A percentile compares a stretch with the other conserved stretches of the same genome.
phyloP scores from a whole-genome alignment of 2,797 vertebrate genomes.

The Luscinia megarhynchos region DNA sequence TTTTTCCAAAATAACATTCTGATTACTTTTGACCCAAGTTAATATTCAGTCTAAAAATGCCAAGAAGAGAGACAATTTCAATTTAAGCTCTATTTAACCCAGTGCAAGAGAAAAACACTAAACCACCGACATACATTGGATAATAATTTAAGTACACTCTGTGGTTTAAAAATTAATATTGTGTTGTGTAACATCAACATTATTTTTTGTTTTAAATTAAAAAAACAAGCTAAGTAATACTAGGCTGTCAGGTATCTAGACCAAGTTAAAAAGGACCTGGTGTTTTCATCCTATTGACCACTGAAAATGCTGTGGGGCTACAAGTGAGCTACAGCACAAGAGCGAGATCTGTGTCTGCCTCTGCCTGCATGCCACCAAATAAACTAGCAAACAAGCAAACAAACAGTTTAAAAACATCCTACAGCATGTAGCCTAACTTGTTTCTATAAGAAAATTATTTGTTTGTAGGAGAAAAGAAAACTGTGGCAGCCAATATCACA shows the following conservation, averaged over 20 bases:
- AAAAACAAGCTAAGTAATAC: not conserved
- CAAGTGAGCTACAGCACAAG: not conserved
- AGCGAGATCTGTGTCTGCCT: not conserved
- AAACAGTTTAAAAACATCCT: not conserved
- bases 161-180: not conserved
- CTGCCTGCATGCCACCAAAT: not conserved
- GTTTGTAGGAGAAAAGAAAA: not conserved
- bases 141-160: not conserved
- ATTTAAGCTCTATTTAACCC: not conserved
- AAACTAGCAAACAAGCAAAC: not conserved
- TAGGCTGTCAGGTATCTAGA: not conserved
- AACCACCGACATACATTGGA: not conserved
- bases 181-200: not conserved
- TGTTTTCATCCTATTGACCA: not conserved
- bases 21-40: constrained; percentile 29
- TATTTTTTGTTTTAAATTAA: not conserved
- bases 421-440: not conserved
- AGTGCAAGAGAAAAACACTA: not conserved
- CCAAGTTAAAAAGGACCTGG: not conserved
- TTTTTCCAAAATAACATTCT: constrained; percentile 2
- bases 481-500: not conserved
- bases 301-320: not conserved
- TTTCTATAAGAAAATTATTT: not conserved
- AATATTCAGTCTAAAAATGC: constrained; percentile 24
- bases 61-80: constrained; percentile 1